Percentiles rank a stretch among this genome's conserved stretches.
Evolutionary conservation across 2,113 vertebrate genomes (phyloP).

Genomic region (Numida meleagris): DNA sequence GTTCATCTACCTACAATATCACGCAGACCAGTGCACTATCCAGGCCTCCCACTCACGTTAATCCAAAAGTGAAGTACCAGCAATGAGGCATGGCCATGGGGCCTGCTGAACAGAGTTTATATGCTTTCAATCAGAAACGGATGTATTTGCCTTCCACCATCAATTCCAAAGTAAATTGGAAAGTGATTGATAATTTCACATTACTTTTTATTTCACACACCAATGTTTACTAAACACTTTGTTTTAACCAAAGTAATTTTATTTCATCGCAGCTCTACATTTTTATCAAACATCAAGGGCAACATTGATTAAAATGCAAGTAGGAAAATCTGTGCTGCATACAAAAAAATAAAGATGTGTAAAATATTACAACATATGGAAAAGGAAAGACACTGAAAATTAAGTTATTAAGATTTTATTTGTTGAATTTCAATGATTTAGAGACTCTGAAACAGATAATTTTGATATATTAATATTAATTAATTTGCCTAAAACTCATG

Average conservation of each 20-base stretch:
- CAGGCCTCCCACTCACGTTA: background rate
- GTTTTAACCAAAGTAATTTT: background rate
- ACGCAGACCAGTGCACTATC: background rate
- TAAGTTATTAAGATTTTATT: background rate
- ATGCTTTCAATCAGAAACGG: background rate
- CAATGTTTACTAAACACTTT: background rate
- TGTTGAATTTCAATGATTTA: background rate
- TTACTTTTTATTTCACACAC: background rate
- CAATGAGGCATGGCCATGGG: background rate
- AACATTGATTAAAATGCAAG: background rate
- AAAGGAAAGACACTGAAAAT: background rate
- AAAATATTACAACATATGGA: background rate
- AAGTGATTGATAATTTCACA: background rate
- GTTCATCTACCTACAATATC: background rate
- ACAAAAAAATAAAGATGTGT: background rate
- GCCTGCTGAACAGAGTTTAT: background rate
- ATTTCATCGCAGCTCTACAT: background rate
- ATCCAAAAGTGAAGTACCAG: conserved; percentile 13
- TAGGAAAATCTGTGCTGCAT: background rate
- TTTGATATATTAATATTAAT: background rate
- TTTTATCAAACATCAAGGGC: background rate
- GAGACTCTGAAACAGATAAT: background rate
- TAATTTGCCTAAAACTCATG: background rate
- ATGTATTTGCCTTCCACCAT: background rate
- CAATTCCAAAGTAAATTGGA: background rate